Evolutionary conservation across 2,113 vertebrate species (phyloP), one percentile per base, ranked within the genome.

Genomic region (Uropsilus gracilis): DNA sequence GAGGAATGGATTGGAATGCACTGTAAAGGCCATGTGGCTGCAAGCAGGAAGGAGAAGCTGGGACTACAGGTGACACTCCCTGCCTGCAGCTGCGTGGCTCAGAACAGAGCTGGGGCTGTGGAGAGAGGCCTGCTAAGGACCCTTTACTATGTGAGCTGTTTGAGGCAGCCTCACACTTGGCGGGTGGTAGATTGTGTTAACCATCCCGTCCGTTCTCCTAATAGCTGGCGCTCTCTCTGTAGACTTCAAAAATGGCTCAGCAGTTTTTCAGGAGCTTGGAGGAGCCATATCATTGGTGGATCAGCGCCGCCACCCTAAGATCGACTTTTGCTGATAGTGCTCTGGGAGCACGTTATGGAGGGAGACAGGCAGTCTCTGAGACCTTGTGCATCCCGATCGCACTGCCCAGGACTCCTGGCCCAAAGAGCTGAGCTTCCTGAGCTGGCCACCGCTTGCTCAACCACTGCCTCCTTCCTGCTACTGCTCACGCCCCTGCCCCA

Each of bases 221-320:
- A 66, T 39, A 73, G 30, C n/a, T 63, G 50, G 37, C 87, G 48
- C 1, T 34, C 16, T 64, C 46, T 77, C n/a, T 73, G 6, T 57
- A 77, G 69, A 71, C 17, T 39, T 76, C 48, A 42, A 44, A 71
- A 77, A 71, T 10, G 77, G 39, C 10, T 63, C 42, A 22, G 32
- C 5, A 32, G 12, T 69, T 57, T 50, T 82, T 57, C 63, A 18
- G 57, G 93, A 80, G 39, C 66, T 46, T 68, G 48, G 72, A 50
- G 73, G 44, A 85, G 59, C n/a, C 13, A 80, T 86, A 93, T 12
- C 42, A 30, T 81, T 53, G 86, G 86, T 66, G 86, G 90, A 61
- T 17, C 14, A 44, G 26, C n/a, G 69, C 85, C 16, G 63, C 6
- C 28, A 44, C 18, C 55, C 26, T n/a, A 72, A 71, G 20, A 14